Conservation (phyloP, 1,140 invertebrate species). For the Aphaenogaster floridana region DNA sequence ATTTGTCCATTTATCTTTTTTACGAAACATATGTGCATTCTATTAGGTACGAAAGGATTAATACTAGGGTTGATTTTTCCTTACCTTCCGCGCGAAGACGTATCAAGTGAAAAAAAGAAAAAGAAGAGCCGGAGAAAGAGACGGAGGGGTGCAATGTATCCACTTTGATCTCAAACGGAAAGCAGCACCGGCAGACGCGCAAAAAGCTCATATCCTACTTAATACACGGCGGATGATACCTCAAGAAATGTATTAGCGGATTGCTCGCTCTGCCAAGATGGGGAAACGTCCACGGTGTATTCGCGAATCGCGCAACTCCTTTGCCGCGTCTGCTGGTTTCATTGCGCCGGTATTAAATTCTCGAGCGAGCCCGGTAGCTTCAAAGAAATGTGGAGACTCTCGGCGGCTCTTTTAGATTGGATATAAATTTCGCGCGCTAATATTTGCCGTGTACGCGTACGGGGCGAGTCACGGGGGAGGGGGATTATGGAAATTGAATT, state of each 20-base stretch:
- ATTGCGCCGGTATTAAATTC: conserved; percentile 61
- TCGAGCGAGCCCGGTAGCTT: conserved; percentile 20
- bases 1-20: not conserved
- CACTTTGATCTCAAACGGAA: conserved; percentile 69
- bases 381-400: conserved; percentile 57
- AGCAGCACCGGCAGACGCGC: conserved; percentile 30
- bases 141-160: conserved; percentile 1
- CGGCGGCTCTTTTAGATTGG: conserved; percentile 36
- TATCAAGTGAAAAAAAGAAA: not conserved
- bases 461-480: not conserved
- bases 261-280: conserved; percentile 46
- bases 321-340: conserved; percentile 28
- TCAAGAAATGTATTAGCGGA: conserved; percentile 65
- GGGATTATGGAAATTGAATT: conserved; percentile 39
- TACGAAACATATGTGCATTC: not conserved
- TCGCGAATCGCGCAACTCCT: conserved; percentile 45
- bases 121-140: not conserved
- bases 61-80: conserved; percentile 41
- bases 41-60: conserved; percentile 1
- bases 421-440: conserved; percentile 46
- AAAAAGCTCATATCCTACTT: conserved; percentile 67
- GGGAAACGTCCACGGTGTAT: conserved; percentile 10
- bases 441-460: conserved; percentile 1
- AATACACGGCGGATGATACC: conserved; percentile 63
- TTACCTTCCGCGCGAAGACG: conserved; percentile 17